These are phyloP conservation scores for Myripristis jacobus DNA, from an alignment of 2,797 vertebrate genomes.

Conservation along the genomic window DNA sequence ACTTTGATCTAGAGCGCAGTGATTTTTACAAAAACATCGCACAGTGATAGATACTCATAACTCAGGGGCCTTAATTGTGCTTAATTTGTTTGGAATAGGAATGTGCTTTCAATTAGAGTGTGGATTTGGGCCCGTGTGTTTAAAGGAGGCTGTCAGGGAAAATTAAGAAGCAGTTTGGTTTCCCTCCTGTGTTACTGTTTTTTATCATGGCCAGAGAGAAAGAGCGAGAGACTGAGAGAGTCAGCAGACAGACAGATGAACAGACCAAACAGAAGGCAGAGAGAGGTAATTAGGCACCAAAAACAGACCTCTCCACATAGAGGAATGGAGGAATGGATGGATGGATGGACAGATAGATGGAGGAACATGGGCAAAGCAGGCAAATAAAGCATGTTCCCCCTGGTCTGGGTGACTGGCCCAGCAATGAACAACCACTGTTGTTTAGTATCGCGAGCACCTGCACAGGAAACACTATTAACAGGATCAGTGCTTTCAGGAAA, in stretches of 20 bases:
- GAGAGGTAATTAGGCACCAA: constrained; percentile 89
- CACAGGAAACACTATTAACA: neutral
- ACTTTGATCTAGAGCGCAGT: constrained; percentile 99
- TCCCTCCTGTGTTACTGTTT: constrained; percentile 91
- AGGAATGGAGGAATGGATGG: constrained; percentile 18
- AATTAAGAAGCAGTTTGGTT: constrained; percentile 98
- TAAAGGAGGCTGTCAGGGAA: constrained; percentile 97
- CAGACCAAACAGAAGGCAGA: constrained; percentile 89
- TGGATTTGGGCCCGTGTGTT: constrained; percentile 92
- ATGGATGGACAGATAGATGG: constrained; percentile 60
- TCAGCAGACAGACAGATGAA: constrained; percentile 61
- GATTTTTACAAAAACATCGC: constrained; percentile 99
- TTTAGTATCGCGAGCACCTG: constrained; percentile 1
- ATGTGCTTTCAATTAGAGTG: constrained; percentile 99
- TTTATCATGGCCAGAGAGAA: constrained; percentile 91
- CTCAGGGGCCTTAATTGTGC: constrained; percentile 99
- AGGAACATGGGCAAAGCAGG: constrained; percentile 33
- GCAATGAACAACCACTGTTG: constrained; percentile 26
- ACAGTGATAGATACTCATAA: constrained; percentile 99
- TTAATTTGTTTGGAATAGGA: constrained; percentile 99
- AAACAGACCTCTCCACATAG: constrained; percentile 76
- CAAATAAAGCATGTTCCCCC: constrained; percentile 22
- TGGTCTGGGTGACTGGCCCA: constrained; percentile 25
- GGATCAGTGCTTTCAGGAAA: neutral
- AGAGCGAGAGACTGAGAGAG: constrained; percentile 29